These are phyloP conservation scores for Mesembrinibis cayennensis DNA, from an alignment of 2,113 vertebrate species.

Conservation along the genomic window DNA sequence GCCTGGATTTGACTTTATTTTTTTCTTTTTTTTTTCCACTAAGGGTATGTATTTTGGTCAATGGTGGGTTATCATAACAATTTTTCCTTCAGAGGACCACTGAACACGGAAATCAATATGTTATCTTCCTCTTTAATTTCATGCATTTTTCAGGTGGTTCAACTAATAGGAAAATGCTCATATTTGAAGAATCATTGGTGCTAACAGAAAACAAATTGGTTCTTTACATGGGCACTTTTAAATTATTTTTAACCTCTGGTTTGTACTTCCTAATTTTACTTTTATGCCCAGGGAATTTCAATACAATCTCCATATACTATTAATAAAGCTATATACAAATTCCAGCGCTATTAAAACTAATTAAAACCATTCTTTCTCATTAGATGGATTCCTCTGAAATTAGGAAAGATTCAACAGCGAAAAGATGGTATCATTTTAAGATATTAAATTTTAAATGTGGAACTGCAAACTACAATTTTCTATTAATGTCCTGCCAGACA, in stretches of 20 bases:
- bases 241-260: background rate
- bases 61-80: background rate
- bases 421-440: background rate
- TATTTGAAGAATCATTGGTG: background rate
- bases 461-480: background rate
- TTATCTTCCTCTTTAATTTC: background rate
- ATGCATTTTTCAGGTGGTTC: background rate
- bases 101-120: background rate
- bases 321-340: background rate
- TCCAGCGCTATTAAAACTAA: background rate
- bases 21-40: background rate
- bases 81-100: background rate
- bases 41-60: background rate
- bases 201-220: background rate
- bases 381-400: background rate
- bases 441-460: background rate
- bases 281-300: background rate
- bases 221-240: background rate
- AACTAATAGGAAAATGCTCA: background rate
- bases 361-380: constrained; percentile 14
- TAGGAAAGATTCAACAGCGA: background rate
- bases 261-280: background rate
- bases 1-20: background rate
- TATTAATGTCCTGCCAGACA: background rate
- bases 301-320: background rate